These are phyloP conservation scores for Butorides virescens DNA, from an alignment of 2,113 vertebrate species.

Conservation along the genomic window DNA sequence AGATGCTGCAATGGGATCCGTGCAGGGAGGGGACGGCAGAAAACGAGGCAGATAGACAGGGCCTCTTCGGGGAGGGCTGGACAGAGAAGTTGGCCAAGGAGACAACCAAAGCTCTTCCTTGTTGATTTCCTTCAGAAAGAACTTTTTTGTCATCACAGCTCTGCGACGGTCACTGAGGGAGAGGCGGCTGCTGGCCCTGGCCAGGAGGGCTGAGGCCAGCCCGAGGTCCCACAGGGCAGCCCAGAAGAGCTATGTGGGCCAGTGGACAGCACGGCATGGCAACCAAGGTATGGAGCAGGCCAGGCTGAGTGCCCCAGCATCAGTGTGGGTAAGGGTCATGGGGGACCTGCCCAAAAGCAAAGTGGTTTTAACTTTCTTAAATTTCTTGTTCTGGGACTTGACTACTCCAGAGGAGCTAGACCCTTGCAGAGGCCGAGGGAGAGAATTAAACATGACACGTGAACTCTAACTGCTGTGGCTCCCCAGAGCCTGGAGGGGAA, in stretches of 20 bases:
- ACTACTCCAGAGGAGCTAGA: background rate
- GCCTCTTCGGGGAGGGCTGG: background rate
- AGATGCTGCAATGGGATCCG: background rate
- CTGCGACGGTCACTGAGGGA: background rate
- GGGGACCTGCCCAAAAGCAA: background rate
- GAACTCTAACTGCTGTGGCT: background rate
- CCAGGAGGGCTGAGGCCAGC: background rate
- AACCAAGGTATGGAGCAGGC: background rate
- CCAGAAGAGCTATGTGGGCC: background rate
- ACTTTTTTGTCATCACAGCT: background rate
- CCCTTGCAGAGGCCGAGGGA: background rate
- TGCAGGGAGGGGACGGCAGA: background rate
- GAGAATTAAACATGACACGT: background rate
- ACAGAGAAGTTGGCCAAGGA: background rate
- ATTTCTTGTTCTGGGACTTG: background rate
- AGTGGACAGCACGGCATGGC: rapidly evolving
- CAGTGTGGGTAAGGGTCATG: background rate
- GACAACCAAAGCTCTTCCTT: background rate
- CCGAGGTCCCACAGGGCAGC: background rate
- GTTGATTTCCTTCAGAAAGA: background rate
- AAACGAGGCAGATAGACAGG: rapidly evolving
- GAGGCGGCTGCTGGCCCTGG: background rate
- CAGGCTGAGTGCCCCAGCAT: background rate
- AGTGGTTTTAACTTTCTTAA: background rate
- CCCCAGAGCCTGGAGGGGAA: background rate